Percentiles rank a stretch among this genome's conserved stretches.
phyloP scores from a whole-genome alignment of 2,888 invertebrate species.

The Hypercompe scribonia region DNA sequence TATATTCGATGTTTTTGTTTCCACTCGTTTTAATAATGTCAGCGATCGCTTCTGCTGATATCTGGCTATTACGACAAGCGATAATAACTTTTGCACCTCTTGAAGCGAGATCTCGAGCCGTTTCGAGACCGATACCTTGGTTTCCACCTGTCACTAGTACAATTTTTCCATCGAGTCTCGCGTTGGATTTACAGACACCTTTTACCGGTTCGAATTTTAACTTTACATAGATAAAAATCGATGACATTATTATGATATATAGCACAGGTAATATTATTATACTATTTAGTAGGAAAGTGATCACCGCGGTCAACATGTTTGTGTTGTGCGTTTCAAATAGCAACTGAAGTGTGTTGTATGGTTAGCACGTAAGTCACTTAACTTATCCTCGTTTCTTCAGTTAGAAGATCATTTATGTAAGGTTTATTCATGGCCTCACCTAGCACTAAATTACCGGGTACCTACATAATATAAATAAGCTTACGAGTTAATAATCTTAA shows the following conservation, averaged over 20 bases:
- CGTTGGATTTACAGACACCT: constrained; percentile 66
- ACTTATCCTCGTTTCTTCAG: neutral
- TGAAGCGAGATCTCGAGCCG: constrained; percentile 89
- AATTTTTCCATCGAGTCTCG: constrained; percentile 84
- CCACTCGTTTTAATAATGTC: constrained; percentile 90
- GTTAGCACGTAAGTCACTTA: neutral
- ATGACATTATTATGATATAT: neutral
- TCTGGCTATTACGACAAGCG: constrained; percentile 91
- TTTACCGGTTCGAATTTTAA: constrained; percentile 38
- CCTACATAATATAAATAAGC: no score
- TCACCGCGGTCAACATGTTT: constrained; percentile 32
- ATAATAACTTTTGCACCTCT: constrained; percentile 90
- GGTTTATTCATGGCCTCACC: neutral
- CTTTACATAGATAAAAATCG: constrained; percentile 2
- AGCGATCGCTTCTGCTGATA: constrained; percentile 89
- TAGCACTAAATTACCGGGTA: no score
- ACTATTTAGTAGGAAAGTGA: constrained; percentile 4
- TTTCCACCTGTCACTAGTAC: constrained; percentile 93
- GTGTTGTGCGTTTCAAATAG: neutral
- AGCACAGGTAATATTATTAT: neutral
- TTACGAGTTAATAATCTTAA: no score
- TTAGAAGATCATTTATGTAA: neutral
- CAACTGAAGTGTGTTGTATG: neutral
- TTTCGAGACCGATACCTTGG: constrained; percentile 93
- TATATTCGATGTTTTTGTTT: constrained; percentile 89